Evolutionary conservation across 2,113 vertebrate species (phyloP), one percentile per base, ranked within the genome.

Genomic region (Alectura lathami): DNA sequence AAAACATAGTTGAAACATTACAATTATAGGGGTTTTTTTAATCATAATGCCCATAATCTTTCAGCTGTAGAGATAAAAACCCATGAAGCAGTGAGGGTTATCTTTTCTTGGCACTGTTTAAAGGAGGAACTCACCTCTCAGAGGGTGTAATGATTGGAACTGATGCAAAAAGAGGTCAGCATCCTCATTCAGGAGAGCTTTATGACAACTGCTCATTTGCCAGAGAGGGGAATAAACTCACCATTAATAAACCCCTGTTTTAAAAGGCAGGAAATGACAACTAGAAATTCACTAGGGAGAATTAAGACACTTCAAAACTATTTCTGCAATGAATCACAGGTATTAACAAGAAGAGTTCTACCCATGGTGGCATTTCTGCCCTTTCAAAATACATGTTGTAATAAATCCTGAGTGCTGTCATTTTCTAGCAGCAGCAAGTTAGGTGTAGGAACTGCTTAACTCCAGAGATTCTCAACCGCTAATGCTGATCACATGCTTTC

Each of bases 81-180:
- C 8, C 6, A 2, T 38, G 30, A 91, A 89, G 27, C 6, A 21
- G 36, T 27, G 5, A 91, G 11, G 29, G 27, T 20, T 83, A 56
- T 15, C 50, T 92, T 84, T 74, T 82, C 77, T 78, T 89, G 59
- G 66, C 78, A 38, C 32, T 24, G 45, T 70, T 76, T 40, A 88
- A 54, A 67, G 26, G 29, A 93, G 42, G 45, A 95, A 88, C 64
- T 32, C 64, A 86, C 59, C 81, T 92, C 83, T 95, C 60, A 70
- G 67, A 91, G 70, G 60, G 59, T 51, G 34, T 11, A 93, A 86
- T 88, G 94, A 88, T 79, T 89, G 72, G 89, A 93, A 94, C 6
- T 82, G 45, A 83, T 92, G 82, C 47, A 91, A 95, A 75, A 96
- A 78, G 78, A 89, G 94, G 94, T 91, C 95, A 96, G 70, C 36